Conservation (phyloP, 37 sponge, comb jelly and placozoan species). For the Petrosia ficiformis region DNA sequence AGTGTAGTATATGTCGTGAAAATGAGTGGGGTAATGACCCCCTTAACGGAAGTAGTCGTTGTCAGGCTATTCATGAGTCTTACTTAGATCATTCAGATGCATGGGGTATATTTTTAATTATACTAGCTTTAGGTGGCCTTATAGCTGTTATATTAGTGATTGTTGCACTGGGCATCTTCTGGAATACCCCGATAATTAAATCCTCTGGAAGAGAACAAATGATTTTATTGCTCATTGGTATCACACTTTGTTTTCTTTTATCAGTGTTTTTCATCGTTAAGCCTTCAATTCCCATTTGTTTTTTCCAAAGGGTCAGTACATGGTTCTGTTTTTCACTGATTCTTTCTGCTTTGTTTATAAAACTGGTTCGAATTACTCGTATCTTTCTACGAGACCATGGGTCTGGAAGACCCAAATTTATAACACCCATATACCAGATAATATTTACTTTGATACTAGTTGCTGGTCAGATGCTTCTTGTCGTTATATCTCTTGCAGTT, state of each 20-base stretch:
- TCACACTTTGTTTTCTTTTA: conserved; percentile 22
- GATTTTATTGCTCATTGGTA: conserved; percentile 37
- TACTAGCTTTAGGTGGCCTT: conserved; percentile 20
- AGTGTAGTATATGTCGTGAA: conserved; percentile 39
- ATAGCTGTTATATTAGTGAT: background rate
- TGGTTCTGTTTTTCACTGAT: conserved; percentile 65
- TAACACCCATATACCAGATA: conserved; percentile 40
- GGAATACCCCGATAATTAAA: conserved; percentile 46
- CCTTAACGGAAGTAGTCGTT: conserved; percentile 24
- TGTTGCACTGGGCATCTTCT: conserved; percentile 24
- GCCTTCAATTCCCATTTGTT: conserved; percentile 27
- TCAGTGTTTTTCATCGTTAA: conserved; percentile 25
- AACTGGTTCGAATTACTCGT: conserved; percentile 53
- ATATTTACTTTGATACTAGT: conserved; percentile 41
- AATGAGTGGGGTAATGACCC: conserved; percentile 52
- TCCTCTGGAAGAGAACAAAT: conserved; percentile 65
- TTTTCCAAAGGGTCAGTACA: conserved; percentile 24
- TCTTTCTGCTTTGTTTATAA: conserved; percentile 57
- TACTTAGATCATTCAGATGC: background rate
- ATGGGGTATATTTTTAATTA: conserved; percentile 14
- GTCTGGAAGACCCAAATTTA: conserved; percentile 2
- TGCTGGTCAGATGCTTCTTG: conserved; percentile 41
- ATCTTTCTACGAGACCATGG: conserved; percentile 26
- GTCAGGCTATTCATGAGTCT: conserved; percentile 17
- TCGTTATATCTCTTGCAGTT: conserved; percentile 26